Conservation (phyloP, 2,113 vertebrate genomes). For the Planiliza haematocheilus region DNA sequence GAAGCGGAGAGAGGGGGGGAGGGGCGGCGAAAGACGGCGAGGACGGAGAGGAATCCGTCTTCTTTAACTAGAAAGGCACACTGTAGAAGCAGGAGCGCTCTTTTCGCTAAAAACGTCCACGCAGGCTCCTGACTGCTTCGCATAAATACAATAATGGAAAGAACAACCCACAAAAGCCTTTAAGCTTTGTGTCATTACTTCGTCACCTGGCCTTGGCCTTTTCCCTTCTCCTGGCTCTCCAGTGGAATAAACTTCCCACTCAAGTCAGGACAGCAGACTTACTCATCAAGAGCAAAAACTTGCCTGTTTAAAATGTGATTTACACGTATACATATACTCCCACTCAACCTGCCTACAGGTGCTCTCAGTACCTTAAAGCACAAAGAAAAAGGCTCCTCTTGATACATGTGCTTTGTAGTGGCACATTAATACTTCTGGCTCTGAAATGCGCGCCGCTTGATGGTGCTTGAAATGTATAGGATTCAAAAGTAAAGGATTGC, state of each 20-base stretch:
- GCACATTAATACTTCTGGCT: background rate
- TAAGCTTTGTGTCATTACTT: slow-evolving; percentile 46
- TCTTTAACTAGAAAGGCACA: too few species aligned
- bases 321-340: slow-evolving; percentile 32
- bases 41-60: slow-evolving; percentile 14
- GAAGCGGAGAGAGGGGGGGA: background rate
- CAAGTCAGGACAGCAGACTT: slow-evolving; percentile 52
- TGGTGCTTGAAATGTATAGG: background rate
- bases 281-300: slow-evolving; percentile 52
- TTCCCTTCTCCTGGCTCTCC: slow-evolving; percentile 30
- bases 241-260: slow-evolving; percentile 60
- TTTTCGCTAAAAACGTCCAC: slow-evolving; percentile 10
- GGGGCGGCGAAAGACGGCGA: background rate
- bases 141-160: slow-evolving; percentile 50
- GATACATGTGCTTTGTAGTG: background rate
- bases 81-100: slow-evolving; percentile 1
- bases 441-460: background rate
- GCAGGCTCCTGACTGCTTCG: slow-evolving; percentile 13
- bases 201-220: slow-evolving; percentile 60
- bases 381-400: background rate
- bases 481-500: background rate
- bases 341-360: slow-evolving; percentile 45
- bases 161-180: slow-evolving; percentile 39
- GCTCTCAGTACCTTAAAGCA: slow-evolving; percentile 30
- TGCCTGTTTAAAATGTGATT: slow-evolving; percentile 49